These are phyloP conservation scores for Agrilus cyanescens DNA, from an alignment of 2,888 invertebrate species.

Conservation along the genomic window DNA sequence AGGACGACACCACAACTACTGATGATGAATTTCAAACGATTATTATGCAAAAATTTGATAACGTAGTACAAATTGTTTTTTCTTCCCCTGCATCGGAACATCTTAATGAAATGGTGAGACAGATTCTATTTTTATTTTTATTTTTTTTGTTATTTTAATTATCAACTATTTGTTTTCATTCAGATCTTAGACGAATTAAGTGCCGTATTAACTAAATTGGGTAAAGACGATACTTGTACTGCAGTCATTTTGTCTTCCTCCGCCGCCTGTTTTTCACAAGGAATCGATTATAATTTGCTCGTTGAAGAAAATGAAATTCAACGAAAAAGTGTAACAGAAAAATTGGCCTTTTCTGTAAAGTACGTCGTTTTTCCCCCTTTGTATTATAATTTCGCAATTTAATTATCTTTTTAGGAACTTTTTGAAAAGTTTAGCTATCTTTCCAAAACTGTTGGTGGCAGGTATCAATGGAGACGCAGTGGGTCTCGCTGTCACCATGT, in stretches of 20 bases:
- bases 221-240: slow-evolving; percentile 50
- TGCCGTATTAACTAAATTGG: slow-evolving; percentile 50
- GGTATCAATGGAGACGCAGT: slow-evolving; percentile 90
- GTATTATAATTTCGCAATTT: too few relatives aligned
- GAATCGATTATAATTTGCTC: slow-evolving; percentile 65
- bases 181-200: slow-evolving; percentile 69
- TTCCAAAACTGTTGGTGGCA: slow-evolving; percentile 77
- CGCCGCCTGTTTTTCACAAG: slow-evolving; percentile 67
- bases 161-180: slow-evolving; percentile 19
- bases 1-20: background rate
- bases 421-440: slow-evolving; percentile 66
- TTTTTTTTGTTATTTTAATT: background rate
- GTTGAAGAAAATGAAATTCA: slow-evolving; percentile 47
- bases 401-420: slow-evolving; percentile 34
- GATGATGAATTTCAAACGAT: background rate
- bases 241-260: slow-evolving; percentile 65
- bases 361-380: slow-evolving; percentile 33
- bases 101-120: background rate
- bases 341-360: slow-evolving; percentile 63
- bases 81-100: background rate
- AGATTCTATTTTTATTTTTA: background rate
- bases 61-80: background rate
- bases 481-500: slow-evolving; percentile 74
- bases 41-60: background rate
- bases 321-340: slow-evolving; percentile 50